phyloP scores from a whole-genome alignment of 2,797 vertebrate species.

The Champsocephalus gunnari region DNA sequence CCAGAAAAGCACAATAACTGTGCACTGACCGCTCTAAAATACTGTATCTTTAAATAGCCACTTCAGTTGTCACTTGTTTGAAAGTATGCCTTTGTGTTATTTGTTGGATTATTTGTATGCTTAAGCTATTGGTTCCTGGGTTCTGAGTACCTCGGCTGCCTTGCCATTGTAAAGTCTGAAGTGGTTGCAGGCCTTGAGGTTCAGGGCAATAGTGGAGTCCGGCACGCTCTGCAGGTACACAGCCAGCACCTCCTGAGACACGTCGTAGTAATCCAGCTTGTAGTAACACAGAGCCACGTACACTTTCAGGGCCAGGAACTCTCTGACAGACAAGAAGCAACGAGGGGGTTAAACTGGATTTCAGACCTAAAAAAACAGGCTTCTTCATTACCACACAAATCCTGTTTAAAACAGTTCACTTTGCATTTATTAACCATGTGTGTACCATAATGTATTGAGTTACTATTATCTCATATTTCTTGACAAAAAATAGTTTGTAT shows the following conservation, averaged over 20 bases:
- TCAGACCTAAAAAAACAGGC: neutral
- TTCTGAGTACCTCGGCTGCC: conserved; percentile 90
- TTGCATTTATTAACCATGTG: neutral
- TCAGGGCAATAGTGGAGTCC: conserved; percentile 97
- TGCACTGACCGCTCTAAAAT: neutral
- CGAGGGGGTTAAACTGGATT: neutral
- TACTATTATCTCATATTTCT: neutral
- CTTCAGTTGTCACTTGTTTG: neutral
- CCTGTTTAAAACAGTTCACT: neutral
- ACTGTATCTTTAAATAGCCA: neutral
- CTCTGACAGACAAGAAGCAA: conserved; percentile 78
- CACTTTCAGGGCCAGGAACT: conserved; percentile 96
- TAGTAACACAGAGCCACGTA: conserved; percentile 99
- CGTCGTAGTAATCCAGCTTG: conserved; percentile 98
- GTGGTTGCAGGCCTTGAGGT: conserved; percentile 98
- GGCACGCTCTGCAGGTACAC: conserved; percentile 96
- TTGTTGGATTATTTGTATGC: neutral
- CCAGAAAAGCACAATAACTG: neutral
- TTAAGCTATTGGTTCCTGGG: too few relatives aligned
- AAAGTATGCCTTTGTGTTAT: neutral
- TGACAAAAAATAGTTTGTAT: neutral
- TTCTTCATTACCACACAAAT: neutral
- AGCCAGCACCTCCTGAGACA: conserved; percentile 96
- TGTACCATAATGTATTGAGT: neutral
- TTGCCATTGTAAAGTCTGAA: conserved; percentile 97